phyloP scores from a whole-genome alignment of 2,797 vertebrate genomes.

The Sebastiscus tertius region DNA sequence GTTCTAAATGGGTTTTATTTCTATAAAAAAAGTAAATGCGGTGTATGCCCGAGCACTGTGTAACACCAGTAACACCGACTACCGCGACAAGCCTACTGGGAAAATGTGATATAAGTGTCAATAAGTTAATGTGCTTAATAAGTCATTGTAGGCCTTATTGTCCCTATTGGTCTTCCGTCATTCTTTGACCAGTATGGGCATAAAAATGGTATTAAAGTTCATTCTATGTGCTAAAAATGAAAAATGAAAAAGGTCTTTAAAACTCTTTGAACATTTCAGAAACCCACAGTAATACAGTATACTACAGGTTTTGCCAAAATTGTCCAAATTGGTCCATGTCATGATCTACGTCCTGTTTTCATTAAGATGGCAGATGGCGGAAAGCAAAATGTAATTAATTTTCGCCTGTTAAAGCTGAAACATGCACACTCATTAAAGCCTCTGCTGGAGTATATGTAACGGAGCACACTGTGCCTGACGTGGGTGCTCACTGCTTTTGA shows the following conservation, averaged over 20 bases:
- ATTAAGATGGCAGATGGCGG: not conserved
- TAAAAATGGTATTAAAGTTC: not conserved
- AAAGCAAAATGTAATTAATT: conserved; percentile 1
- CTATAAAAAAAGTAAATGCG: too few relatives aligned
- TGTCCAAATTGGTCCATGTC: not conserved
- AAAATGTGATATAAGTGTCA: not conserved
- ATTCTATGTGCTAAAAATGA: not conserved
- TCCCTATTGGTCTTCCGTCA: not conserved
- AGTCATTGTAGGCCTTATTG: not conserved
- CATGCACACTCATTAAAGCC: conserved; percentile 44
- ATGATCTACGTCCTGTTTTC: not conserved
- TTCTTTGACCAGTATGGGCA: not conserved
- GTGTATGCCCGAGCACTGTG: too few relatives aligned
- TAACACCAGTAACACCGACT: too few relatives aligned
- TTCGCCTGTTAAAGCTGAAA: conserved; percentile 13
- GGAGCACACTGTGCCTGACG: conserved; percentile 30
- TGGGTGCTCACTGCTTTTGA: conserved; percentile 60
- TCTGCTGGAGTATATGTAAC: conserved; percentile 23
- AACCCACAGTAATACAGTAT: not conserved
- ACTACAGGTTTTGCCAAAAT: not conserved
- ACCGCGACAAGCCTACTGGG: too few relatives aligned
- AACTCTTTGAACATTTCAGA: not conserved
- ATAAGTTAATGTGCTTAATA: not conserved
- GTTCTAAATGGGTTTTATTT: too few relatives aligned
- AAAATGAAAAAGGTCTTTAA: not conserved